Conservation (phyloP, 1,140 invertebrate species). For the Eupeodes corollae region DNA sequence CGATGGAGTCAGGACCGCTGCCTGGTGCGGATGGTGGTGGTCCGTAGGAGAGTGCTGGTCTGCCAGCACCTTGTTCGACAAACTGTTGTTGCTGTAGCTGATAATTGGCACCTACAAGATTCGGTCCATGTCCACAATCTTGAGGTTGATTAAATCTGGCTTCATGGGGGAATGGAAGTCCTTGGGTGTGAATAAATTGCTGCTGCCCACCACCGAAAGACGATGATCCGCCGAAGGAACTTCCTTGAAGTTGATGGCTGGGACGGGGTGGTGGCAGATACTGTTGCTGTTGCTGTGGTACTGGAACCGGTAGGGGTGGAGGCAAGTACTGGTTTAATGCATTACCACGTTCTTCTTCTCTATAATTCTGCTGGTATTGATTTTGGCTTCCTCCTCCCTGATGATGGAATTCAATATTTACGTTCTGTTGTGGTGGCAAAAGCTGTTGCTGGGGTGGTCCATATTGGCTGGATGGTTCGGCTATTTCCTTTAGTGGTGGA, state of each 20-base stretch:
- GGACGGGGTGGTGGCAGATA: slow-evolving; percentile 3
- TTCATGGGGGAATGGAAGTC: slow-evolving; percentile 20
- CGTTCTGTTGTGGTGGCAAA: not conserved
- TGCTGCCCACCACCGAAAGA: slow-evolving; percentile 20
- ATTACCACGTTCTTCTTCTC: slow-evolving; percentile 1
- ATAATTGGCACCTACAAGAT: slow-evolving; percentile 22
- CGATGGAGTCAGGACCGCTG: slow-evolving; percentile 20
- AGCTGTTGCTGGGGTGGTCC: slow-evolving; percentile 36
- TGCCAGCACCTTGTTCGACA: slow-evolving; percentile 1
- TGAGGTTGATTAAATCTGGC: slow-evolving; percentile 22
- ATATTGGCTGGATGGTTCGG: slow-evolving; percentile 40
- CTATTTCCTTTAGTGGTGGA: slow-evolving; percentile 47
- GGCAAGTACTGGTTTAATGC: slow-evolving; percentile 7
- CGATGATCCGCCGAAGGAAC: not conserved
- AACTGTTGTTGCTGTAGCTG: slow-evolving; percentile 22
- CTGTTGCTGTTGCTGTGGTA: slow-evolving; percentile 1
- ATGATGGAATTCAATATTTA: not conserved
- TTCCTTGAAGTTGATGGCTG: not conserved
- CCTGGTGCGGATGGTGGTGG: slow-evolving; percentile 22
- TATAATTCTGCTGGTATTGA: slow-evolving; percentile 1
- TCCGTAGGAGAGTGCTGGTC: slow-evolving; percentile 23
- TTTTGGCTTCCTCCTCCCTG: not conserved
- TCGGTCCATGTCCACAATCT: slow-evolving; percentile 31
- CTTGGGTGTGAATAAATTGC: slow-evolving; percentile 21
- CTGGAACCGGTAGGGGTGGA: slow-evolving; percentile 11